These are phyloP conservation scores for Heliconius congener DNA, from an alignment of 1,140 invertebrate species.

Conservation along the genomic window DNA sequence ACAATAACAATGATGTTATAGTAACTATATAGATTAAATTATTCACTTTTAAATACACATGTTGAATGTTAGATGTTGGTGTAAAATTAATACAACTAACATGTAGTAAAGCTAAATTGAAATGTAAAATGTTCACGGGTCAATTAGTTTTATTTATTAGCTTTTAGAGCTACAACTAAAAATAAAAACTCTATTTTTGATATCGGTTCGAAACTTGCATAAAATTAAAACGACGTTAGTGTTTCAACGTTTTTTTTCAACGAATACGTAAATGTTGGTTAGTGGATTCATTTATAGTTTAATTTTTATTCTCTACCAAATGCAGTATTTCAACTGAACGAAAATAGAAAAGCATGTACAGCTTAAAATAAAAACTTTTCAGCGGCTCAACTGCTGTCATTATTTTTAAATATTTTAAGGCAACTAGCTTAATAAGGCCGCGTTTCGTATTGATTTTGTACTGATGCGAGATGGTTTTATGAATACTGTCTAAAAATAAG, in stretches of 20 bases:
- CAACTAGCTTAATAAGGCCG: neutral
- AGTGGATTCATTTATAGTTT: neutral
- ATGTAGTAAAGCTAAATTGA: neutral
- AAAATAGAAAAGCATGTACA: neutral
- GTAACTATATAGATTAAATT: too few relatives aligned
- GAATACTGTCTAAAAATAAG: too few relatives aligned
- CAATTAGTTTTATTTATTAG: constrained; percentile 3
- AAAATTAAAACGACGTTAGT: constrained; percentile 17
- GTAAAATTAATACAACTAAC: neutral
- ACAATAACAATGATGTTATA: too few relatives aligned
- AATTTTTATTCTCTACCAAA: neutral
- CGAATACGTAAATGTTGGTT: neutral
- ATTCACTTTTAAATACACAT: neutral
- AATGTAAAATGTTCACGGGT: constrained; percentile 3
- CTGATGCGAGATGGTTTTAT: too few relatives aligned
- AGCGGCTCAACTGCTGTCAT: neutral
- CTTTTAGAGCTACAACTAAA: neutral
- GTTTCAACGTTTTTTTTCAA: neutral
- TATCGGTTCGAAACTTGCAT: neutral
- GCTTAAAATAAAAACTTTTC: neutral
- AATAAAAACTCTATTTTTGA: constrained; percentile 1
- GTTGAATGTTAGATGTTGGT: neutral
- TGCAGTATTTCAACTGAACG: neutral
- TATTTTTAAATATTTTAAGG: neutral
- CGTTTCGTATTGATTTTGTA: too few relatives aligned